Base-by-base conservation (phyloP, 2,888 invertebrate genomes). In the Sinodicranocentrus sp. region DNA sequence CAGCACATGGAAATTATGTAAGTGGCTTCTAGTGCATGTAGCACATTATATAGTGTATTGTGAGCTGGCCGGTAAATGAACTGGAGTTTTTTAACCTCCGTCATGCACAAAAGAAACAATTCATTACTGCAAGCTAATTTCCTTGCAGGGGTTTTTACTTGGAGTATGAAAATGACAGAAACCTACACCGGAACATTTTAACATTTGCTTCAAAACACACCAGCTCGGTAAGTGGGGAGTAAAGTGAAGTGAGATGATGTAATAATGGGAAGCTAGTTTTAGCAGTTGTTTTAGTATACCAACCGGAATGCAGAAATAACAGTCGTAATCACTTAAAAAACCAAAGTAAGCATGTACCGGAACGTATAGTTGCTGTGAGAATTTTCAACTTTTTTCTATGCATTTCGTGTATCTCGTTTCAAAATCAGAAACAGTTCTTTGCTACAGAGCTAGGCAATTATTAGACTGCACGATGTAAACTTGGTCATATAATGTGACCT, bases 71-170 rank as follows among this genome's bases (percentile, higher is more conserved):
- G 80, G 80, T 80, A 80, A 80, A 80, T 80, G 80, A 80, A 80
- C 80, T 80, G 73, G 72, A 80, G 80, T 80, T 80, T 80, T 73
- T 80, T 80, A 72, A 80, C 80, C 80, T 73, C 80, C 80, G 28
- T 44, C 61, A 61, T 61, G 59, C 72, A 72, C 63, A 33, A 48
- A 48, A 75, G 63, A 19, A 63, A 61, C n/a, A 6, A 2, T n/a
- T 75, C 19, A 48, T 33, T 48, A 52, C 52, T 68, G 52, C 68
- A 68, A 39, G n/a, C 19, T 52, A 52, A 52, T 52, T 52, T 68
- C 52, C 72, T 61, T 71, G 44, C 78, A 70, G 48, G 68, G 71
- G 71, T 70, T 78, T 78, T 71, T 68, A 52, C 33, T 63, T 61
- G n/a, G 57, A 8, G 23, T 25, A 10, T 21, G 10, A 23, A 59